Evolutionary conservation across 2,797 vertebrate species (phyloP).

Genomic region (Hipposideros larvatus): DNA sequence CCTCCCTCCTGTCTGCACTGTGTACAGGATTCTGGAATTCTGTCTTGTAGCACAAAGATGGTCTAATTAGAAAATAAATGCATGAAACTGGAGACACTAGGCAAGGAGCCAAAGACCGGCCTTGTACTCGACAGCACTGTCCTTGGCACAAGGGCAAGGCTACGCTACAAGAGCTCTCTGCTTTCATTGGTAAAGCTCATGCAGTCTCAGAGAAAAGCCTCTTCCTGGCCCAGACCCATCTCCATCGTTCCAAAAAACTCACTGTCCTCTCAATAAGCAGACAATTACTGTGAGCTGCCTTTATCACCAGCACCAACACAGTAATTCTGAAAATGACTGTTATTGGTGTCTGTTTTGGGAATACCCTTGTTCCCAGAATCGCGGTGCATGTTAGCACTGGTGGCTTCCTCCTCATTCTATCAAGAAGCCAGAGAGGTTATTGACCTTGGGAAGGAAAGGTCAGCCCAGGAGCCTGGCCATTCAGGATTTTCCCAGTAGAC

Average conservation of each 20-base stretch:
- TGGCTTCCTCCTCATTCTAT: not conserved
- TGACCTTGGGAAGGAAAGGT: slow-evolving; percentile 36
- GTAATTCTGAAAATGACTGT: slow-evolving; percentile 81
- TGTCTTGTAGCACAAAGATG: not conserved
- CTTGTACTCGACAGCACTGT: not conserved
- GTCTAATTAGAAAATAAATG: not conserved
- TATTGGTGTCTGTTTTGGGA: slow-evolving; percentile 68
- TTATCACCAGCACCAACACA: not conserved
- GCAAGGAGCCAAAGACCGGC: not conserved
- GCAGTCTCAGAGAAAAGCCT: not conserved
- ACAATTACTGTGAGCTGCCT: not conserved
- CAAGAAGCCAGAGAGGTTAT: slow-evolving; percentile 34
- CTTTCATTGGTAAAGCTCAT: not conserved
- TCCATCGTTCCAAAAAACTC: slow-evolving; percentile 15
- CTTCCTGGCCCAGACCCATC: not conserved
- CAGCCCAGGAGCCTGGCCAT: not conserved
- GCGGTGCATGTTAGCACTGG: not conserved
- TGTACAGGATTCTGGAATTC: not conserved
- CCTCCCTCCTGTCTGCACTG: not conserved
- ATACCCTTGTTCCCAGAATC: slow-evolving; percentile 80
- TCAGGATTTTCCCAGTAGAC: slow-evolving; percentile 45
- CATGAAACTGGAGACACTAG: not conserved
- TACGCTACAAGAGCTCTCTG: not conserved
- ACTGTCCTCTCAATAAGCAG: slow-evolving; percentile 24
- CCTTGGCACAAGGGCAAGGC: not conserved